phyloP scores from a whole-genome alignment of 64 coral and sea anemone genomes.

The Exaiptasia diaphana region DNA sequence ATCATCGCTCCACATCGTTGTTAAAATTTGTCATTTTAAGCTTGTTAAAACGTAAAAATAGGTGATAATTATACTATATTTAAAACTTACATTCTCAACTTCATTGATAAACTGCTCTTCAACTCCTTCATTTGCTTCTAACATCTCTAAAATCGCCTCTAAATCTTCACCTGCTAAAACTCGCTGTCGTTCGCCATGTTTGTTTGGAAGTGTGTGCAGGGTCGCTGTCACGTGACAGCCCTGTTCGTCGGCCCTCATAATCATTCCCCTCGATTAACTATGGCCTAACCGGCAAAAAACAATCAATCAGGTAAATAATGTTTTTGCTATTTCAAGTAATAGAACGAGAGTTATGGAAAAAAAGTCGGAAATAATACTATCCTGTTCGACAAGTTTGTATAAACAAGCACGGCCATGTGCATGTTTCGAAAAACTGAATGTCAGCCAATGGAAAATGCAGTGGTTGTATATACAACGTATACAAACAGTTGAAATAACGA shows the following conservation, averaged over 20 bases:
- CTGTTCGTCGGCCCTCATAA: background rate
- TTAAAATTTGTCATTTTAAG: background rate
- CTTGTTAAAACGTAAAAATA: background rate
- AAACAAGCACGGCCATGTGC: too few relatives aligned
- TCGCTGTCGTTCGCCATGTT: background rate
- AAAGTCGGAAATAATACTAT: too few relatives aligned
- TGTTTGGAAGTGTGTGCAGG: background rate
- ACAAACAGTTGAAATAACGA: too few relatives aligned
- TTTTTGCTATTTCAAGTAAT: too few relatives aligned
- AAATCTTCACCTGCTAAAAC: constrained; percentile 1
- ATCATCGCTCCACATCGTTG: too few relatives aligned
- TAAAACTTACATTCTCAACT: constrained; percentile 11
- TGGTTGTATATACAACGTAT: too few relatives aligned
- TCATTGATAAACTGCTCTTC: background rate
- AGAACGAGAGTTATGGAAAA: too few relatives aligned
- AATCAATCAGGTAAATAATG: too few relatives aligned
- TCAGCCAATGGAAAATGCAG: too few relatives aligned
- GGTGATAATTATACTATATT: background rate
- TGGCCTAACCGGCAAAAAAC: background rate
- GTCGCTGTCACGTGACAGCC: constrained; percentile 14
- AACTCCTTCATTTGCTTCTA: constrained; percentile 12
- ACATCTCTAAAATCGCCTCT: constrained; percentile 5
- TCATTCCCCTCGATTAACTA: background rate
- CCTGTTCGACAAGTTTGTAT: too few relatives aligned
- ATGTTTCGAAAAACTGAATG: too few relatives aligned